Percentiles rank a stretch among this genome's conserved stretches.
Conservation (phyloP, 1,140 invertebrate genomes). For the Argopecten irradians region DNA sequence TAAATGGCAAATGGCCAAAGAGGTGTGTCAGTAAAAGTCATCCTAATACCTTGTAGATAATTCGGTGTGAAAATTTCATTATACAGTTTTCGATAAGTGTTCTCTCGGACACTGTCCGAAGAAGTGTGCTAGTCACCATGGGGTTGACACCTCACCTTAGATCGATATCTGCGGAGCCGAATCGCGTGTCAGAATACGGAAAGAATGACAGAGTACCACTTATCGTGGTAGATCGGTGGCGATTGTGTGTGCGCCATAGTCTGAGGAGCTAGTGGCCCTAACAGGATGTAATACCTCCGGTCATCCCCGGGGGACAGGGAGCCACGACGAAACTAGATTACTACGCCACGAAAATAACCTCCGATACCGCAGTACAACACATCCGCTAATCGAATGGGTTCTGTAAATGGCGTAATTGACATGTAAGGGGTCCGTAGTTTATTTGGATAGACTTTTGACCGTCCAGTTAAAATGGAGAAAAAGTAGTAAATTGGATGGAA, state of each 20-base stretch:
- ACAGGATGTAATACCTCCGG: neutral
- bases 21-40: too few relatives aligned
- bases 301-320: neutral
- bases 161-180: neutral
- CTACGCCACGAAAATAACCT: neutral
- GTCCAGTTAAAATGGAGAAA: too few relatives aligned
- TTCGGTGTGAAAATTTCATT: neutral
- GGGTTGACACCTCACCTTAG: neutral
- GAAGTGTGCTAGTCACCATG: neutral
- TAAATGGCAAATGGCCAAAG: too few relatives aligned
- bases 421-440: neutral
- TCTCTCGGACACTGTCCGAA: conserved; percentile 4
- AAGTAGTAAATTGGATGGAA: too few relatives aligned
- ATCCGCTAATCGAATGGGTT: neutral
- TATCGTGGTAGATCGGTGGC: neutral
- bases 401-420: neutral
- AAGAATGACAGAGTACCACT: neutral
- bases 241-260: neutral
- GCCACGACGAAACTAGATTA: neutral
- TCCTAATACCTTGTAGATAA: neutral
- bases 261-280: neutral
- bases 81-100: neutral
- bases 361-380: neutral
- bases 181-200: neutral
- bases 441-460: neutral